These are phyloP conservation scores for Leptodactylus fallax DNA, from an alignment of 2,797 vertebrate genomes.

Conservation along the genomic window DNA sequence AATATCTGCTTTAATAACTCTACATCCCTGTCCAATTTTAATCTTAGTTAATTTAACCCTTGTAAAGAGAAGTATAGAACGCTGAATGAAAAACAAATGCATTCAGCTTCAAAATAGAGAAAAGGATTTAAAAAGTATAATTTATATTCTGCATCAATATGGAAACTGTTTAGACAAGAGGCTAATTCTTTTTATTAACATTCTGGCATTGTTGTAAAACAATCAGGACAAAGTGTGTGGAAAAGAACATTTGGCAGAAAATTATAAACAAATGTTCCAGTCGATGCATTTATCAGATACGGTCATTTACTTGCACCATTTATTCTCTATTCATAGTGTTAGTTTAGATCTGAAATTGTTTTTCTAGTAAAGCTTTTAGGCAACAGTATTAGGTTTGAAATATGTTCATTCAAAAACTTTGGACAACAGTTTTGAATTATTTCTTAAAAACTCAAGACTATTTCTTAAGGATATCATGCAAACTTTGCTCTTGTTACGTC, in stretches of 20 bases:
- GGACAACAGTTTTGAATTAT: background rate
- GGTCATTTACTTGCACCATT: conserved; percentile 9
- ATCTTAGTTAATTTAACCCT: background rate
- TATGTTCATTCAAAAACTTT: background rate
- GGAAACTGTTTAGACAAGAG: conserved; percentile 3
- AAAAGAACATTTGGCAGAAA: conserved; percentile 23
- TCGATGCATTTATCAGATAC: conserved; percentile 26
- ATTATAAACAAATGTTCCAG: conserved; percentile 31
- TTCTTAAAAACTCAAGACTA: no score
- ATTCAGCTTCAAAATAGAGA: background rate
- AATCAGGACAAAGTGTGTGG: conserved; percentile 9
- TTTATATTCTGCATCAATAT: conserved; percentile 16
- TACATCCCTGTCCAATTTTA: background rate
- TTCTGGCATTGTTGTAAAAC: conserved; percentile 38
- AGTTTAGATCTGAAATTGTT: background rate
- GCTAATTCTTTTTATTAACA: conserved; percentile 19
- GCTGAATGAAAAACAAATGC: background rate
- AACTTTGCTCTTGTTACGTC: background rate
- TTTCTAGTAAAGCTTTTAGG: background rate
- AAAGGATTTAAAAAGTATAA: background rate
- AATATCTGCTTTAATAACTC: background rate
- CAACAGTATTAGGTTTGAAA: background rate
- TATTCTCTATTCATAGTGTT: background rate
- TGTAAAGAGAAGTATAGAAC: background rate
- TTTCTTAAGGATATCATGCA: background rate